phyloP scores from a whole-genome alignment of 2,797 vertebrate genomes.

The Microctenopoma lineatum region DNA sequence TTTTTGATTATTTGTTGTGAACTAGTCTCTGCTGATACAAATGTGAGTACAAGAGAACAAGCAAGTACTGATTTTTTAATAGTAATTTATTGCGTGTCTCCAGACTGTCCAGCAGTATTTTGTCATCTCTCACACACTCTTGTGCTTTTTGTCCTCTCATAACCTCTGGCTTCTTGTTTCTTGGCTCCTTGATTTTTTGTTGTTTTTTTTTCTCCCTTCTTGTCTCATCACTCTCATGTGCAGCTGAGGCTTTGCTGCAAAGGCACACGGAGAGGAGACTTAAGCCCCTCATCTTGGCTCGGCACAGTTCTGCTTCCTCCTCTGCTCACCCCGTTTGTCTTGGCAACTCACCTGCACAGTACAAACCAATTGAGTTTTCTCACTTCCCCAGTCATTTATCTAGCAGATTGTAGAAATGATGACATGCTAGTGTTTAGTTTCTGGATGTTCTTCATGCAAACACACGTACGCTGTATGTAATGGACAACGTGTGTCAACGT shows the following conservation, averaged over 20 bases:
- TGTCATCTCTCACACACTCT: background rate
- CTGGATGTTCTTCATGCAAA: background rate
- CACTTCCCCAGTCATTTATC: slow-evolving; percentile 25
- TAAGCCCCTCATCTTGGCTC: slow-evolving; percentile 15
- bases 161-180: slow-evolving; percentile 38
- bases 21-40: slow-evolving; percentile 15
- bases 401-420: background rate
- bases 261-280: slow-evolving; percentile 16
- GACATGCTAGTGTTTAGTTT: background rate
- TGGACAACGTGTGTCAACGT: background rate
- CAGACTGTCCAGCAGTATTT: slow-evolving; percentile 8
- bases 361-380: slow-evolving; percentile 24
- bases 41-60: no score
- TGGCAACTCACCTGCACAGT: slow-evolving; percentile 13
- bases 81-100: slow-evolving; percentile 6
- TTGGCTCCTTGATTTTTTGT: slow-evolving; percentile 7
- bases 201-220: slow-evolving; percentile 30
- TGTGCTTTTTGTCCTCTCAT: slow-evolving; percentile 24
- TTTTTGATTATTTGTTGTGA: slow-evolving; percentile 19
- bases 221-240: slow-evolving; percentile 38
- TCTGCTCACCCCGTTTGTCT: slow-evolving; percentile 24
- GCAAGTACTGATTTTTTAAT: background rate
- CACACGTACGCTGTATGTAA: background rate
- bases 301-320: slow-evolving; percentile 9
- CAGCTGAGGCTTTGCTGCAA: slow-evolving; percentile 28